Evolutionary conservation across 2,888 invertebrate genomes (phyloP).

Genomic region (Melinaea menophilus): DNA sequence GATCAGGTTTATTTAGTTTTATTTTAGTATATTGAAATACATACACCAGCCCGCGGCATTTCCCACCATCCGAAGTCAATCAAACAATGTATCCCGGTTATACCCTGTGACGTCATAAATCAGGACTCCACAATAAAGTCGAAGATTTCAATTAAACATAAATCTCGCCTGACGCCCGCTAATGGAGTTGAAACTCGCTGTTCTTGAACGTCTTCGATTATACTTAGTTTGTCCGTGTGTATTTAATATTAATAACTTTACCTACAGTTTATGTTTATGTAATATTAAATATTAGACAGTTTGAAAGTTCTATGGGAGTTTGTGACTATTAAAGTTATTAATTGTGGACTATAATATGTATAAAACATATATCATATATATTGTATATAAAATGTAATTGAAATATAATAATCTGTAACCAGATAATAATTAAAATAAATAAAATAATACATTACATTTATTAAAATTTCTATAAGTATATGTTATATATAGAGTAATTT

Average conservation of each 20-base stretch:
- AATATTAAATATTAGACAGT: neutral
- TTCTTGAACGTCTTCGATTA: conserved; percentile 30
- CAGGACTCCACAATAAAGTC: conserved; percentile 65
- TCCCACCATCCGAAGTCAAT: conserved; percentile 35
- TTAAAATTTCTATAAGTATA: neutral
- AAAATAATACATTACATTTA: too few species aligned
- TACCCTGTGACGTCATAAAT: conserved; percentile 48
- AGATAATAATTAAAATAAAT: too few species aligned
- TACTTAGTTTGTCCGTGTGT: conserved; percentile 12
- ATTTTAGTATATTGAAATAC: neutral
- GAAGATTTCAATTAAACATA: conserved; percentile 75
- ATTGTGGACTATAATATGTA: too few species aligned
- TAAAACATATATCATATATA: too few species aligned
- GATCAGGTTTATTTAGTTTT: neutral
- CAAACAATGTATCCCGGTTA: conserved; percentile 44
- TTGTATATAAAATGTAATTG: too few species aligned
- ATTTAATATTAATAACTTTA: conserved; percentile 10
- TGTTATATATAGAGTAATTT: neutral
- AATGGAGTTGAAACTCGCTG: conserved; percentile 60
- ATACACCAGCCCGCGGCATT: neutral
- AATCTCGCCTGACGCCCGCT: conserved; percentile 62
- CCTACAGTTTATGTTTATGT: neutral
- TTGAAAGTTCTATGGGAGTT: too few species aligned
- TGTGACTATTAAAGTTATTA: too few species aligned
- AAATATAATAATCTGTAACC: too few species aligned